Conservation (phyloP, 2,888 invertebrate genomes). For the Lordiphosa fenestrarum region DNA sequence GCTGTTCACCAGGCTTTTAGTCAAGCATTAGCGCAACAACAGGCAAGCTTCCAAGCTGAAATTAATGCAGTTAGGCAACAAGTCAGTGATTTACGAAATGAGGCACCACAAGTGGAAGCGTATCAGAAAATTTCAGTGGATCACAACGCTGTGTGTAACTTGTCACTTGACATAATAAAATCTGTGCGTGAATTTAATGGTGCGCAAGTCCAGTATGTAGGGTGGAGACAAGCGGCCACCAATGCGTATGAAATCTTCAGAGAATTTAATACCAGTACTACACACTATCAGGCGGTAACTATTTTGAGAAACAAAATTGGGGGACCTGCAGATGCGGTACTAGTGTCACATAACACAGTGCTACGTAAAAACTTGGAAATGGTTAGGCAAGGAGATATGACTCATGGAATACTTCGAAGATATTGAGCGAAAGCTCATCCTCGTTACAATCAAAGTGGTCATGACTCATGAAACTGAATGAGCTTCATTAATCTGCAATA, state of each 20-base stretch:
- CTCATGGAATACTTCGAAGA: no score
- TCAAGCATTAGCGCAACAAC: not conserved
- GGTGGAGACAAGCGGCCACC: constrained; percentile 19
- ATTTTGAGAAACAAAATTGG: constrained; percentile 21
- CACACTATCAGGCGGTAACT: constrained; percentile 17
- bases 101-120: no score
- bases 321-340: constrained; percentile 14
- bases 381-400: constrained; percentile 7
- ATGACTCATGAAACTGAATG: no score
- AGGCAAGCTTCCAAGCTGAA: not conserved
- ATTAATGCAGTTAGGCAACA: not conserved
- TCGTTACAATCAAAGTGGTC: not conserved
- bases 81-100: not conserved
- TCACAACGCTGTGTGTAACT: no score
- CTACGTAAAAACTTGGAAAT: constrained; percentile 11
- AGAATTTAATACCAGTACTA: not conserved
- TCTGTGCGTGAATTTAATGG: no score
- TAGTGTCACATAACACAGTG: constrained; percentile 23
- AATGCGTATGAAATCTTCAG: no score
- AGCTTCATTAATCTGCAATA: no score
- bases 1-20: not conserved
- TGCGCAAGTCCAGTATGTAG: no score
- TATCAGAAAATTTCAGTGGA: no score
- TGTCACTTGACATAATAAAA: no score
- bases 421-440: not conserved